These are phyloP conservation scores for Peromyscus melanophrys DNA, from an alignment of 2,797 vertebrate genomes.

Conservation along the genomic window DNA sequence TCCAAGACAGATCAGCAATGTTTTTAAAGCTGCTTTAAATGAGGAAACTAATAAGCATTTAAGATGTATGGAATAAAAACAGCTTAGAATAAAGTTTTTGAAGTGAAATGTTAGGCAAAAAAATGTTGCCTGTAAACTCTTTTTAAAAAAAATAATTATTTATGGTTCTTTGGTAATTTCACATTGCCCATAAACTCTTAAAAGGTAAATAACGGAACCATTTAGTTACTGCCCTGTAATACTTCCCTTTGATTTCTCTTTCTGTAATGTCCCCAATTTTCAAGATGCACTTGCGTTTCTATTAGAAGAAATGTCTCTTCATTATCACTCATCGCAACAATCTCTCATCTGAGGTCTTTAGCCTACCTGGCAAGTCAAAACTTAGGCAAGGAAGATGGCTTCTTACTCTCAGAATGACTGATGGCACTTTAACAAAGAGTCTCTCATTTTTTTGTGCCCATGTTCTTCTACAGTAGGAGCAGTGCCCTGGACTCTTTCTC, in stretches of 20 bases:
- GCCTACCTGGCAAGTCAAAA: not conserved
- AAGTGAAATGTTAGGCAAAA: not conserved
- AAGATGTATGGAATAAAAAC: slow-evolving; percentile 6
- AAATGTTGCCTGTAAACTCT: not conserved
- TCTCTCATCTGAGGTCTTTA: not conserved
- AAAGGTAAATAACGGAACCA: not conserved
- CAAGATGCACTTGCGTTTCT: not conserved
- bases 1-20: slow-evolving; percentile 27
- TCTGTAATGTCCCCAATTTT: not conserved
- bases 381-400: not conserved
- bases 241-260: not conserved
- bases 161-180: not conserved
- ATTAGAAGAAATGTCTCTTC: not conserved
- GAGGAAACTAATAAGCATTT: slow-evolving; percentile 36
- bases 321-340: not conserved
- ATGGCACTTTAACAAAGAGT: not conserved
- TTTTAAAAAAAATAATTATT: not conserved
- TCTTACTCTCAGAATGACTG: not conserved
- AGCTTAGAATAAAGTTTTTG: slow-evolving; percentile 26
- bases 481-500: not conserved
- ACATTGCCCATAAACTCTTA: not conserved
- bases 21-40: slow-evolving; percentile 56
- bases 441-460: not conserved
- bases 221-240: not conserved
- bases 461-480: not conserved